Evolutionary conservation across 2,888 invertebrate genomes (phyloP).

Genomic region (Macrophya alboannulata): DNA sequence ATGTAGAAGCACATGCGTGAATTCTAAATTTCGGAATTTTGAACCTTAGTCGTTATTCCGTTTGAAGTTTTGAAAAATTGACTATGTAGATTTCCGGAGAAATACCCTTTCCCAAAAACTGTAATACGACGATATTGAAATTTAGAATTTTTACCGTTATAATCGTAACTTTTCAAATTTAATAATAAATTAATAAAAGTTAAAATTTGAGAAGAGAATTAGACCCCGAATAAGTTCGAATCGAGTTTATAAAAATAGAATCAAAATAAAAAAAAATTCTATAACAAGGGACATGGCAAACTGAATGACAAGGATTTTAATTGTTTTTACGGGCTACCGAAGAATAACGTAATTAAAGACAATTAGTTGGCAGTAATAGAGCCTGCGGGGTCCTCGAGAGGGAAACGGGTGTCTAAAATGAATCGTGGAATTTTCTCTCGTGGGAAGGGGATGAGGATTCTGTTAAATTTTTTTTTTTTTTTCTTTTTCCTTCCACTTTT

Average conservation of each 20-base stretch:
- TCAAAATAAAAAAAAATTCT: background rate
- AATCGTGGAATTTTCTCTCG: background rate
- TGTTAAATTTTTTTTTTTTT: background rate
- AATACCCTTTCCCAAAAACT: too few relatives aligned
- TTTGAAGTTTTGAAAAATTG: too few relatives aligned
- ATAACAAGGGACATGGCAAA: background rate
- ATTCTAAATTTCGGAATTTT: too few relatives aligned
- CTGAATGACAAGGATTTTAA: slow-evolving; percentile 15
- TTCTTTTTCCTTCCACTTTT: background rate
- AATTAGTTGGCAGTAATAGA: slow-evolving; percentile 35
- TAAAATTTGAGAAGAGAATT: background rate
- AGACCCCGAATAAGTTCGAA: background rate
- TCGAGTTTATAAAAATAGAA: background rate
- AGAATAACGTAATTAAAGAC: slow-evolving; percentile 25
- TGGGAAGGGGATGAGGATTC: background rate
- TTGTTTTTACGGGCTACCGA: background rate
- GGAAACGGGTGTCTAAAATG: background rate
- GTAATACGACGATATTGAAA: too few relatives aligned
- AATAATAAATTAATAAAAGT: background rate
- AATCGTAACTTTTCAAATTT: too few relatives aligned
- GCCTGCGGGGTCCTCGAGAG: background rate
- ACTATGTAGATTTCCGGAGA: too few relatives aligned
- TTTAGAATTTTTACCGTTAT: too few relatives aligned
- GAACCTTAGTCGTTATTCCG: too few relatives aligned
- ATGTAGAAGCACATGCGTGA: too few relatives aligned